These are phyloP conservation scores for Eupeodes luniger DNA, from an alignment of 2,888 invertebrate genomes.

Conservation along the genomic window DNA sequence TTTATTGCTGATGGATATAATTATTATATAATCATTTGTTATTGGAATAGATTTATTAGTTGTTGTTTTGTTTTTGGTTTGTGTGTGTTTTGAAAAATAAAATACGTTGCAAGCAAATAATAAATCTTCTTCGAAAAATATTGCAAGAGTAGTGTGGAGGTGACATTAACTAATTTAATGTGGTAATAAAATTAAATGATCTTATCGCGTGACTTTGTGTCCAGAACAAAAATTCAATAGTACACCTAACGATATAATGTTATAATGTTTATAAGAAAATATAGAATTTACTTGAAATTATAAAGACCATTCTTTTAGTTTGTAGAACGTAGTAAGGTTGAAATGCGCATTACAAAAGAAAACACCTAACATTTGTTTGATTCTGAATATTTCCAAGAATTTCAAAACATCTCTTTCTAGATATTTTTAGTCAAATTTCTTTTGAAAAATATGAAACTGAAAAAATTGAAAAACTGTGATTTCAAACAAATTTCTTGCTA, in stretches of 20 bases:
- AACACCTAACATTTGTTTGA: no score
- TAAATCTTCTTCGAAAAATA: conserved; percentile 11
- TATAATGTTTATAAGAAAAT: no score
- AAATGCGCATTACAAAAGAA: no score
- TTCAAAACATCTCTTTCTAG: no score
- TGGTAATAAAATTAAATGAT: conserved; percentile 53
- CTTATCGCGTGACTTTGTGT: conserved; percentile 42
- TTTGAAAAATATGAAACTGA: no score
- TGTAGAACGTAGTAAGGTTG: no score
- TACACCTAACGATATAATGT: not conserved
- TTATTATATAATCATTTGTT: not conserved
- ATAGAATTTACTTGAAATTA: no score
- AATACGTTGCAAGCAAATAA: conserved; percentile 1
- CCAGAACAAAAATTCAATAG: not conserved
- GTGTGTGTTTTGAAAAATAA: not conserved
- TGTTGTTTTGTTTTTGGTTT: not conserved
- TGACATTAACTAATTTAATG: conserved; percentile 60
- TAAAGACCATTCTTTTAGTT: no score
- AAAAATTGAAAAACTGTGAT: no score
- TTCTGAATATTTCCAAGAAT: no score
- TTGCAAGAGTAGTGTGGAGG: conserved; percentile 8
- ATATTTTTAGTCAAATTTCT: no score
- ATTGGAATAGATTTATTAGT: not conserved
- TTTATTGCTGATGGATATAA: not conserved
- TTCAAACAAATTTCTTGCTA: no score